These are phyloP conservation scores for Grapholita molesta DNA, from an alignment of 1,140 invertebrate genomes.

Conservation along the genomic window DNA sequence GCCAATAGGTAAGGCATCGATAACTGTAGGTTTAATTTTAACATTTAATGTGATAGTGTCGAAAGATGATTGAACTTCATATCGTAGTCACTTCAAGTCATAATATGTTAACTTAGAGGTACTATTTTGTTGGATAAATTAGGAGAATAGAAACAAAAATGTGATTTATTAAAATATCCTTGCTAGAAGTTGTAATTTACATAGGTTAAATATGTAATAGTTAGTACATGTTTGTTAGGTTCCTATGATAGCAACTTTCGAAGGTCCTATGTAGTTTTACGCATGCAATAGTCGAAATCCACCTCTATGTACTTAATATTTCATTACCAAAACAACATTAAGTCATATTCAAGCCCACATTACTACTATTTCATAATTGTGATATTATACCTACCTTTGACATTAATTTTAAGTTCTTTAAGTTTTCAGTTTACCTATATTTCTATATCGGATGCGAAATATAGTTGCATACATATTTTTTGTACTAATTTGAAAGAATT, in stretches of 20 bases:
- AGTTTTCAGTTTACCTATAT: neutral
- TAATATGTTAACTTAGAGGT: conserved; percentile 72
- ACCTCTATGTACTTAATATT: conserved; percentile 66
- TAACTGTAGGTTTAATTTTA: conserved; percentile 45
- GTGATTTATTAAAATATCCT: conserved; percentile 55
- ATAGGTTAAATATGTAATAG: conserved; percentile 22
- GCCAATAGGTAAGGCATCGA: conserved; percentile 27
- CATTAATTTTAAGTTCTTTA: conserved; percentile 1
- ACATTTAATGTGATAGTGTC: conserved; percentile 69
- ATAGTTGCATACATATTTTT: neutral
- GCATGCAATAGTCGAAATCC: conserved; percentile 54
- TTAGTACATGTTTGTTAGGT: conserved; percentile 50
- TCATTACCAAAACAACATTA: conserved; percentile 32
- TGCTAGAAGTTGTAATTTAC: conserved; percentile 45
- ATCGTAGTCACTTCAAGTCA: conserved; percentile 76
- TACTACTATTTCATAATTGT: conserved; percentile 58
- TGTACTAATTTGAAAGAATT: neutral
- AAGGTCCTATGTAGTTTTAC: conserved; percentile 32
- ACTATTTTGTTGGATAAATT: conserved; percentile 51
- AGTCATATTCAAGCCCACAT: conserved; percentile 36
- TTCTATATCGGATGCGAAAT: neutral
- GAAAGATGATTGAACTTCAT: conserved; percentile 63
- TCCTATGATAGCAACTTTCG: conserved; percentile 56
- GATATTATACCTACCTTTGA: conserved; percentile 41
- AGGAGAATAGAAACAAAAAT: conserved; percentile 54